Percentiles rank a stretch among this genome's conserved stretches.
These are phyloP conservation scores for Lipophrys pholis DNA, from an alignment of 2,113 vertebrate species.

Conservation along the genomic window DNA sequence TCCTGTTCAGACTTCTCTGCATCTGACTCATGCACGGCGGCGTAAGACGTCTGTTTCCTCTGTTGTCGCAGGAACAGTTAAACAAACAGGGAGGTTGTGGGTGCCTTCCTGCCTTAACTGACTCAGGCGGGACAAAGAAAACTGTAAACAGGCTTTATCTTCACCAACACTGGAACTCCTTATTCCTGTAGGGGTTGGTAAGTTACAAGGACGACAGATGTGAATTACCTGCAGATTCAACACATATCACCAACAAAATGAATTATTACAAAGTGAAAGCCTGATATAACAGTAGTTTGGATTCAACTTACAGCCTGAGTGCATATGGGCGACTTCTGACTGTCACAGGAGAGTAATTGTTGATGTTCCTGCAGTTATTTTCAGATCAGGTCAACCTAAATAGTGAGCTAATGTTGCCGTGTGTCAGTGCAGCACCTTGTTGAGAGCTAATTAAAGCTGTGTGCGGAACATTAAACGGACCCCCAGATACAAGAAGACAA, in stretches of 20 bases:
- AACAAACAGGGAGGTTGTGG: conserved; percentile 63
- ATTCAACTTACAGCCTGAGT: too few species aligned
- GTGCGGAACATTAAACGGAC: conserved; percentile 57
- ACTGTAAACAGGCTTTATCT: conserved; percentile 69
- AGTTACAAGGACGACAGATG: conserved; percentile 14
- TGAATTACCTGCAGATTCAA: background rate
- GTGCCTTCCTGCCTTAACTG: conserved; percentile 68
- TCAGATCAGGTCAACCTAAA: conserved; percentile 32
- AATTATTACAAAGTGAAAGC: too few species aligned
- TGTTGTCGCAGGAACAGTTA: conserved; percentile 65
- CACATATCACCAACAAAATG: too few species aligned
- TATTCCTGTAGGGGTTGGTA: conserved; percentile 34
- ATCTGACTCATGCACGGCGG: conserved; percentile 55
- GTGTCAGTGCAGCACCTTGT: conserved; percentile 64
- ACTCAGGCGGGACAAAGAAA: conserved; percentile 73
- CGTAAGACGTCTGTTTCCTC: conserved; percentile 56
- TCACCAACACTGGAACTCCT: conserved; percentile 38
- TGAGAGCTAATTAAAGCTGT: conserved; percentile 67
- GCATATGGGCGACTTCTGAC: background rate
- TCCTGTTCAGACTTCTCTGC: conserved; percentile 33
- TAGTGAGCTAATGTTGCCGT: conserved; percentile 34
- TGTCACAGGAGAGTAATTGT: background rate
- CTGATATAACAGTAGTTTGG: too few species aligned
- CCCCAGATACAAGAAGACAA: conserved; percentile 56
- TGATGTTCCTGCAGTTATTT: background rate